phyloP scores from a whole-genome alignment of 1,140 invertebrate genomes.

The Cyclina sinensis region DNA sequence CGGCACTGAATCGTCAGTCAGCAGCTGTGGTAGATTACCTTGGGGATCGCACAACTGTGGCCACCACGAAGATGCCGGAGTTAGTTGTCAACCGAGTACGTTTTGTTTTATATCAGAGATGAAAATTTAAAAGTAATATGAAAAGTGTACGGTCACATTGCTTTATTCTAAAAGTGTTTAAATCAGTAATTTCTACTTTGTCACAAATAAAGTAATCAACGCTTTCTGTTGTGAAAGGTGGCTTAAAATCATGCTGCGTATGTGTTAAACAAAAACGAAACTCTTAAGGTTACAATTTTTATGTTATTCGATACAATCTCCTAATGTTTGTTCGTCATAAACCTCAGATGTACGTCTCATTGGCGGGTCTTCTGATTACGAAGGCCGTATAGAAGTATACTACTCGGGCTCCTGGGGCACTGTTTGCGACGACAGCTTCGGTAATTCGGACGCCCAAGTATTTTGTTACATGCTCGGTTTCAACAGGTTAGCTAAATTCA shows the following conservation, averaged over 20 bases:
- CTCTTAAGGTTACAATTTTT: too few relatives aligned
- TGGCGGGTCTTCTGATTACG: not conserved
- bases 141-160: too few relatives aligned
- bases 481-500: not conserved
- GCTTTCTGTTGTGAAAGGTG: too few relatives aligned
- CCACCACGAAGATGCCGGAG: constrained; percentile 79
- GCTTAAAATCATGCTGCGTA: too few relatives aligned
- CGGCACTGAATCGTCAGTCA: constrained; percentile 72
- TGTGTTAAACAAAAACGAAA: too few relatives aligned
- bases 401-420: not conserved
- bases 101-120: too few relatives aligned
- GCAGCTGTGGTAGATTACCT: constrained; percentile 67
- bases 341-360: not conserved
- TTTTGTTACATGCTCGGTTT: not conserved
- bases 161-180: too few relatives aligned
- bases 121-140: too few relatives aligned
- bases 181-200: too few relatives aligned
- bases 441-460: not conserved
- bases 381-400: not conserved
- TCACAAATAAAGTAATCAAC: too few relatives aligned
- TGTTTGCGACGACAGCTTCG: not conserved
- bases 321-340: too few relatives aligned
- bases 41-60: constrained; percentile 79
- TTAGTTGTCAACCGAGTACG: constrained; percentile 73
- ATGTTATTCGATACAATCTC: too few relatives aligned